These are phyloP conservation scores for Neotoxoptera formosana DNA, from an alignment of 1,140 invertebrate genomes.

Conservation along the genomic window DNA sequence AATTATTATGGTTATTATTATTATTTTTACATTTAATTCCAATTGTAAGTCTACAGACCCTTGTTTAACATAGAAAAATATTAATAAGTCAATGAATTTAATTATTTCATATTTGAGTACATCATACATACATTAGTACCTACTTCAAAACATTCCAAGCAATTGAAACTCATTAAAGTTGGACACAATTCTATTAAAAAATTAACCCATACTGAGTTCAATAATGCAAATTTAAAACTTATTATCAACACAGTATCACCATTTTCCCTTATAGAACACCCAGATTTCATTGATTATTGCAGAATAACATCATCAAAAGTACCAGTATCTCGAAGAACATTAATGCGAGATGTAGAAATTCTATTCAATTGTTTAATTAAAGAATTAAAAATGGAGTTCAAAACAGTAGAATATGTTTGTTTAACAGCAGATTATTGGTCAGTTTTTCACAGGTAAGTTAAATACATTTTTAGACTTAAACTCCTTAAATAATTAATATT, in stretches of 20 bases:
- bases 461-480: not conserved
- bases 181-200: not conserved
- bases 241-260: conserved; percentile 3
- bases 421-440: conserved; percentile 18
- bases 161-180: not conserved
- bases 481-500: not conserved
- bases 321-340: not conserved
- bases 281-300: not conserved
- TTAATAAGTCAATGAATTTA: too few relatives aligned
- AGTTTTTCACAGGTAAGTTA: conserved; percentile 21
- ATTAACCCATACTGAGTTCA: conserved; percentile 6
- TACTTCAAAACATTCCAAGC: not conserved
- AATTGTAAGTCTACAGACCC: too few relatives aligned
- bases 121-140: not conserved
- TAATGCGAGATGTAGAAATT: not conserved
- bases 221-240: conserved; percentile 13
- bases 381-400: not conserved
- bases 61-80: too few relatives aligned
- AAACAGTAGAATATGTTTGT: not conserved
- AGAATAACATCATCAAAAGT: not conserved
- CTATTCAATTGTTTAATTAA: not conserved
- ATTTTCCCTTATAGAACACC: not conserved
- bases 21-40: too few relatives aligned
- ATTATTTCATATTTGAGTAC: too few relatives aligned
- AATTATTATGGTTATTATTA: too few relatives aligned